A percentile compares a stretch with the other conserved stretches of the same genome.
phyloP scores from a whole-genome alignment of 2,797 vertebrate species.

The Acropternis orthonyx region DNA sequence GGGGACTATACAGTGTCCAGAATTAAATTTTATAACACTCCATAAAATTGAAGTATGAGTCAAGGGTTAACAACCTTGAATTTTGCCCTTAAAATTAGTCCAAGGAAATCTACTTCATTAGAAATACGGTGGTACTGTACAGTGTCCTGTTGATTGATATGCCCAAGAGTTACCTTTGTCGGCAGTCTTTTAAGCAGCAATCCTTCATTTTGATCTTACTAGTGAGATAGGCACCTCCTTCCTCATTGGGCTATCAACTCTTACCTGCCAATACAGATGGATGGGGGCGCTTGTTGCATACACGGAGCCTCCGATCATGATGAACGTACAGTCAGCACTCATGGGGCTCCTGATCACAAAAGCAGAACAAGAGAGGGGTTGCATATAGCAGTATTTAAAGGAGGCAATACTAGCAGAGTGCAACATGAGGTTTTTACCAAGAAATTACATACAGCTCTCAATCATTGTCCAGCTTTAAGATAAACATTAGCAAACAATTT shows the following conservation, averaged over 20 bases:
- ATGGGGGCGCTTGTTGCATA: slow-evolving; percentile 83
- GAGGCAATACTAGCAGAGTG: neutral
- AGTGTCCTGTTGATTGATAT: slow-evolving; percentile 81
- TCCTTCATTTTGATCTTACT: slow-evolving; percentile 82
- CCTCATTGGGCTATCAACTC: slow-evolving; percentile 72
- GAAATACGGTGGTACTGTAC: slow-evolving; percentile 66
- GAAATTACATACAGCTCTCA: neutral
- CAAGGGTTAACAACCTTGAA: slow-evolving; percentile 75
- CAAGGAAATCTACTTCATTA: slow-evolving; percentile 77
- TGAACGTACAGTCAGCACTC: slow-evolving; percentile 86
- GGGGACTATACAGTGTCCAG: slow-evolving; percentile 36
- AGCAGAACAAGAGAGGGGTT: slow-evolving; percentile 64
- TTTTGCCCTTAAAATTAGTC: slow-evolving; percentile 75
- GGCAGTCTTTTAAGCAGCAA: slow-evolving; percentile 83
- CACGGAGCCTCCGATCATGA: slow-evolving; percentile 74
- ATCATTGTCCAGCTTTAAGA: neutral
- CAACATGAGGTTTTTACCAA: neutral
- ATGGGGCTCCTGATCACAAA: slow-evolving; percentile 79
- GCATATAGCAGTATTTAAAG: neutral
- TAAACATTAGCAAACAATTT: neutral
- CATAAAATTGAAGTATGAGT: slow-evolving; percentile 73
- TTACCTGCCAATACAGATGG: slow-evolving; percentile 92
- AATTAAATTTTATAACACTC: slow-evolving; percentile 68
- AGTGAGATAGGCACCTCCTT: slow-evolving; percentile 65
- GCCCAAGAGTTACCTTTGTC: slow-evolving; percentile 76